Base-by-base conservation (phyloP, 2,113 vertebrate species). In the Phaethon lepturus region DNA sequence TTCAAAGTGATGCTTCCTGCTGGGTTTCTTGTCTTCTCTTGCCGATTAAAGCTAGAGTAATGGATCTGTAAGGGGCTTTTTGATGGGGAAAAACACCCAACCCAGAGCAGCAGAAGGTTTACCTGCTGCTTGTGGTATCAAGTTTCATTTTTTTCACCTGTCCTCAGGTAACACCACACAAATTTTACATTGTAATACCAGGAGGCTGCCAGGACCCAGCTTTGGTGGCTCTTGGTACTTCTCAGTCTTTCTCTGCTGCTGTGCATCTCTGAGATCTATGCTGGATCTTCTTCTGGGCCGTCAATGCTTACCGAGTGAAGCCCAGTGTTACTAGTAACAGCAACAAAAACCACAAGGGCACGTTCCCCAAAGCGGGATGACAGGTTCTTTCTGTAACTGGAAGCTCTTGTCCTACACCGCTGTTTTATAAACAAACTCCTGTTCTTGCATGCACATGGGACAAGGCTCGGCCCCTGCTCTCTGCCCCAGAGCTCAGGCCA, bases 401-500 rank as follows among this genome's bases (percentile, higher is more conserved):
- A 40, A 82, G 13, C 35, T 68, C 49, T 33, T 49, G 28, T 42
- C 33, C 35, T 50, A 29, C n/a, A 10, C 35, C 29, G 2, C 58
- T 88, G 88, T 95, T 92, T 47, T 26, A 55, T 79, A 84, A 94
- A 88, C 94, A 97, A 94, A 82, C 78, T 55, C 17, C 13, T 38
- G n/a, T 22, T 75, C 47, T 19, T 5, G 16, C 0, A 0, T 10
- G n/a, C 45, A 71, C 19, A 2, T 20, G 58, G 81, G 44, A 23
- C 83, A 82, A 45, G 5, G 8, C 76, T 15, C 35, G 4, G 52
- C n/a, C 40, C 40, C 40, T 13, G 50, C 6, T 12, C 33, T 23
- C 74, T 10, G 59, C 1, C 26, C 47, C 58, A 19, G 59, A 29
- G 80, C 50, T 69, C 11, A 4, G 0, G 38, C 26, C 53, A 16